Percentiles rank a stretch among this genome's conserved stretches.
Conservation (phyloP, 2,113 vertebrate species). For the Tapirus terrestris region DNA sequence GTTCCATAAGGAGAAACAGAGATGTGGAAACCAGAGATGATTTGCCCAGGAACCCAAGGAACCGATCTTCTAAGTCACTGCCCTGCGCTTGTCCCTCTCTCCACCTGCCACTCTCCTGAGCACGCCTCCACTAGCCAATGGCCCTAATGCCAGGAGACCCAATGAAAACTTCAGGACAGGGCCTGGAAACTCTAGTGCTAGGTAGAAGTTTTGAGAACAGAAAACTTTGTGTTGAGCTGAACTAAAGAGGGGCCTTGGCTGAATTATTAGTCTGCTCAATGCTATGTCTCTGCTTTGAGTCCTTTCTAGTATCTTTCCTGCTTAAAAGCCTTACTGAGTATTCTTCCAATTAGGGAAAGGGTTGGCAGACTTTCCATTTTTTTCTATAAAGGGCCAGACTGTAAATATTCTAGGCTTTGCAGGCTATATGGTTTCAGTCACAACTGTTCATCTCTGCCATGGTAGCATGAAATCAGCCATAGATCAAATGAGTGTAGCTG, state of each 20-base stretch:
- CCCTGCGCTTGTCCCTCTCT: background rate
- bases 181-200: background rate
- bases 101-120: background rate
- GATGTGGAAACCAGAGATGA: background rate
- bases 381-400: background rate
- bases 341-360: background rate
- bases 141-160: background rate
- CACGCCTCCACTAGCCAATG: background rate
- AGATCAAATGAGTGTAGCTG: background rate
- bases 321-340: background rate
- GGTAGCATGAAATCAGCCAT: background rate
- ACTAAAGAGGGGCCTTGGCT: background rate
- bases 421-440: background rate
- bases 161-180: background rate
- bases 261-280: background rate
- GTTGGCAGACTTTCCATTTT: background rate
- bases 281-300: background rate
- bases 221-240: background rate
- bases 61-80: background rate
- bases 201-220: background rate
- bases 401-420: constrained; percentile 3
- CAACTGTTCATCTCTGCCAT: background rate
- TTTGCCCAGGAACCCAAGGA: background rate
- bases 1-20: background rate
- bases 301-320: background rate